Conservation (phyloP, 2,113 vertebrate genomes). For the Tenrec ecaudatus region DNA sequence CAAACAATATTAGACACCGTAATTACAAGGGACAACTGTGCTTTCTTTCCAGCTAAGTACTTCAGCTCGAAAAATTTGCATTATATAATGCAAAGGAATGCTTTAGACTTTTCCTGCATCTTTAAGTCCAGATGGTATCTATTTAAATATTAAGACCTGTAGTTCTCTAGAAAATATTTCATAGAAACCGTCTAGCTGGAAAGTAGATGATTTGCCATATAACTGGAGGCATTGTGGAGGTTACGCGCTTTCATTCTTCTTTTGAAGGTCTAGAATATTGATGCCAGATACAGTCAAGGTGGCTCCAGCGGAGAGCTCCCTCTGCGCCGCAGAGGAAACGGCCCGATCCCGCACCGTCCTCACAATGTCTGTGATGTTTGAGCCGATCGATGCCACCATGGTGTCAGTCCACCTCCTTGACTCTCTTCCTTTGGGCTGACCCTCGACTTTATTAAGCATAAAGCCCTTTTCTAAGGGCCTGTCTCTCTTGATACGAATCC, state of each 20-base stretch:
- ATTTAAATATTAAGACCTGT: slow-evolving; percentile 50
- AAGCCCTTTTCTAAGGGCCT: too few species aligned
- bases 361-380: too few species aligned
- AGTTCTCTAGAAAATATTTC: slow-evolving; percentile 31
- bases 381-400: too few species aligned
- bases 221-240: background rate
- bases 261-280: slow-evolving; percentile 32
- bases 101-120: slow-evolving; percentile 40
- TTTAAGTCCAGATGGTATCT: slow-evolving; percentile 33
- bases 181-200: slow-evolving; percentile 41
- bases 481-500: too few species aligned
- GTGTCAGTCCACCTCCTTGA: too few species aligned
- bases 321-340: too few species aligned
- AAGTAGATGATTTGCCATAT: slow-evolving; percentile 13
- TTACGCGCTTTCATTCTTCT: background rate
- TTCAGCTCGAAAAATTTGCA: slow-evolving; percentile 62
- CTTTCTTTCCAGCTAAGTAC: slow-evolving; percentile 6
- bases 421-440: too few species aligned
- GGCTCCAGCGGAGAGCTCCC: too few species aligned
- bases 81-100: background rate
- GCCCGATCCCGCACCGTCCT: too few species aligned
- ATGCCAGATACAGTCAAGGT: background rate
- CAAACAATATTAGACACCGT: slow-evolving; percentile 30
- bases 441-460: too few species aligned
- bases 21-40: background rate